Evolutionary conservation across 2,797 vertebrate genomes (phyloP).

Genomic region (Poeciliopsis turneri): DNA sequence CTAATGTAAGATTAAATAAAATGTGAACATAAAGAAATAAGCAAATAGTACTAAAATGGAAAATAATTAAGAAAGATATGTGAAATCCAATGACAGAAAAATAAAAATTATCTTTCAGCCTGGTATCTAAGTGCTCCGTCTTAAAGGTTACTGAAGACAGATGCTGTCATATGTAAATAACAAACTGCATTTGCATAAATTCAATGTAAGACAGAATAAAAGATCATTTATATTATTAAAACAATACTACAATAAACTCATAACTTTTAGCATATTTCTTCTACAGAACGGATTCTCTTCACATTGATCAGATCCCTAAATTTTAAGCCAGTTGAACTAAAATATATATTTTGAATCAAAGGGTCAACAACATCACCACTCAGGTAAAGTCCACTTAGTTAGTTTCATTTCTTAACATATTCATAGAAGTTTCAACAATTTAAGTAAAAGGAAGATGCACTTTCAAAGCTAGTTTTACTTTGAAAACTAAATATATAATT

Average conservation of each 20-base stretch:
- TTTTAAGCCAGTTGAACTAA: background rate
- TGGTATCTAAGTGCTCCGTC: background rate
- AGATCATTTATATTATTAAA: background rate
- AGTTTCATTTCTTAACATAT: no score
- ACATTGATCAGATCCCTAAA: no score
- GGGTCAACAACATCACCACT: background rate
- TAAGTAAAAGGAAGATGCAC: background rate
- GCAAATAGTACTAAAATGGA: background rate
- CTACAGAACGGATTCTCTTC: background rate
- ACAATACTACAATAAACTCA: background rate
- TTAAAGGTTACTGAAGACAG: background rate
- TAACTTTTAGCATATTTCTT: background rate
- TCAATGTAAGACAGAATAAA: background rate
- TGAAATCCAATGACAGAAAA: background rate
- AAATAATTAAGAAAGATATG: background rate
- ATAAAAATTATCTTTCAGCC: background rate
- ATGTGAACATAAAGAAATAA: background rate
- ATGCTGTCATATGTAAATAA: background rate
- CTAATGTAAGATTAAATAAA: background rate
- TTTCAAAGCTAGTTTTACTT: background rate
- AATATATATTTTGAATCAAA: background rate
- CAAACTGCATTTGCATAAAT: background rate
- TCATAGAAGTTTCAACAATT: background rate
- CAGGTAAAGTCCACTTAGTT: background rate
- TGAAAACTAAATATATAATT: background rate